phyloP scores from a whole-genome alignment of 2,888 invertebrate genomes.

The Latrodectus elegans region DNA sequence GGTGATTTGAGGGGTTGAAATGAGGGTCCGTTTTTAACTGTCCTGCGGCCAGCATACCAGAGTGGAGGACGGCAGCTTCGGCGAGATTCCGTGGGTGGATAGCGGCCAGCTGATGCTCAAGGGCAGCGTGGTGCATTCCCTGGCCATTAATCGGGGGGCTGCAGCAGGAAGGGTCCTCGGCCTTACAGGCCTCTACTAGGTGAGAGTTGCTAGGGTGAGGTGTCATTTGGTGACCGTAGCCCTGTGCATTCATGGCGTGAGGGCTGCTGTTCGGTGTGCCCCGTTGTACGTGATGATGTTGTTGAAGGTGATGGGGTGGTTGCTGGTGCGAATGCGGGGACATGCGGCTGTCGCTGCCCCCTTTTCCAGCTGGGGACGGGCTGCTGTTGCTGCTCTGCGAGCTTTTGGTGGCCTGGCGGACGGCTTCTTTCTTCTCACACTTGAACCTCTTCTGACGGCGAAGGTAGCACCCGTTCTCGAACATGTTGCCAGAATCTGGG shows the following conservation, averaged over 20 bases:
- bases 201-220: slow-evolving; percentile 36
- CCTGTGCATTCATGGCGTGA: slow-evolving; percentile 23
- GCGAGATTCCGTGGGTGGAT: slow-evolving; percentile 80
- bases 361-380: slow-evolving; percentile 73
- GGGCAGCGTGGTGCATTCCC: slow-evolving; percentile 62
- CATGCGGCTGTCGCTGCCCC: slow-evolving; percentile 56
- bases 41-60: slow-evolving; percentile 74
- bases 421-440: slow-evolving; percentile 87
- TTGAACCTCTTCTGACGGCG: slow-evolving; percentile 98
- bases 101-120: slow-evolving; percentile 63
- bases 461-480: slow-evolving; percentile 98
- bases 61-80: slow-evolving; percentile 79
- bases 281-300: slow-evolving; percentile 36
- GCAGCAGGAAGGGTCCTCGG: slow-evolving; percentile 62
- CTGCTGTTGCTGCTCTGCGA: slow-evolving; percentile 71
- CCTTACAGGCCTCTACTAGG: slow-evolving; percentile 60
- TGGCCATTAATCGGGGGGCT: slow-evolving; percentile 51
- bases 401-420: slow-evolving; percentile 51
- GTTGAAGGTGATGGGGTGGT: slow-evolving; percentile 49
- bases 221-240: slow-evolving; percentile 35
- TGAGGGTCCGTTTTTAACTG: slow-evolving; percentile 74
- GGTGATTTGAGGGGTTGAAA: slow-evolving; percentile 81
- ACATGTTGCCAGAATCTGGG: slow-evolving; percentile 99
- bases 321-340: slow-evolving; percentile 68
- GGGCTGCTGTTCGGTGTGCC: slow-evolving; percentile 66